Percentiles rank a stretch among this genome's conserved stretches.
phyloP scores from a whole-genome alignment of 1,140 invertebrate species.

The Caenorhabditis inopinata region DNA sequence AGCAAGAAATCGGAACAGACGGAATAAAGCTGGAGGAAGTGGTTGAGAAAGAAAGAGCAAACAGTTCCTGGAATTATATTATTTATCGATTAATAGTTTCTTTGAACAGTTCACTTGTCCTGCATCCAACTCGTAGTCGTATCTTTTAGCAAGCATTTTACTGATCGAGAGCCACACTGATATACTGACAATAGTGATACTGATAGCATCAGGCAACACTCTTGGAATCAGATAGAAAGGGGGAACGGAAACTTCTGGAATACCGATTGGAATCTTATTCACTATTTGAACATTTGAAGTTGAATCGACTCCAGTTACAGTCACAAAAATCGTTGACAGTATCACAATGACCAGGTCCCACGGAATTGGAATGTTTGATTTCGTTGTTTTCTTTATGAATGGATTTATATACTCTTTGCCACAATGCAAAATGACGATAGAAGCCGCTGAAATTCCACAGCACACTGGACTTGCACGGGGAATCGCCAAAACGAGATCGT shows the following conservation, averaged over 20 bases:
- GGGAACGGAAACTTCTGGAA: constrained; percentile 66
- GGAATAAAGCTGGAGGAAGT: constrained; percentile 61
- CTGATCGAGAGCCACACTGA: constrained; percentile 69
- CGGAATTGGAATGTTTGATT: constrained; percentile 54
- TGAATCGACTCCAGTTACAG: constrained; percentile 40
- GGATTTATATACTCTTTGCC: constrained; percentile 62
- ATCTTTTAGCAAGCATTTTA: constrained; percentile 69
- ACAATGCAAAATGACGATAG: constrained; percentile 53
- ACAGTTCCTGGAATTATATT: constrained; percentile 50
- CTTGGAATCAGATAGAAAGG: constrained; percentile 58
- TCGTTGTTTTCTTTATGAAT: constrained; percentile 51
- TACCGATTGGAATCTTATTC: constrained; percentile 57
- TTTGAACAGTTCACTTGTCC: constrained; percentile 62
- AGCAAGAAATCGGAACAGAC: constrained; percentile 60
- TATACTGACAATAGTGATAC: constrained; percentile 69
- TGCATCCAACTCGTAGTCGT: constrained; percentile 68
- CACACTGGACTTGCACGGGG: constrained; percentile 45
- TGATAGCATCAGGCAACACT: constrained; percentile 66
- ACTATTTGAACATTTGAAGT: constrained; percentile 57
- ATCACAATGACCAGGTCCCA: constrained; percentile 58
- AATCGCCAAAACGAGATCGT: constrained; percentile 13
- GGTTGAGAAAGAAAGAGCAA: constrained; percentile 56
- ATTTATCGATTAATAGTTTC: no score
- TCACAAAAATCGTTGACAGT: neutral
- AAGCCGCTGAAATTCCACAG: constrained; percentile 45